These are phyloP conservation scores for Globodera ellingtonae DNA, from an alignment of 1,140 invertebrate species.

Conservation along the genomic window DNA sequence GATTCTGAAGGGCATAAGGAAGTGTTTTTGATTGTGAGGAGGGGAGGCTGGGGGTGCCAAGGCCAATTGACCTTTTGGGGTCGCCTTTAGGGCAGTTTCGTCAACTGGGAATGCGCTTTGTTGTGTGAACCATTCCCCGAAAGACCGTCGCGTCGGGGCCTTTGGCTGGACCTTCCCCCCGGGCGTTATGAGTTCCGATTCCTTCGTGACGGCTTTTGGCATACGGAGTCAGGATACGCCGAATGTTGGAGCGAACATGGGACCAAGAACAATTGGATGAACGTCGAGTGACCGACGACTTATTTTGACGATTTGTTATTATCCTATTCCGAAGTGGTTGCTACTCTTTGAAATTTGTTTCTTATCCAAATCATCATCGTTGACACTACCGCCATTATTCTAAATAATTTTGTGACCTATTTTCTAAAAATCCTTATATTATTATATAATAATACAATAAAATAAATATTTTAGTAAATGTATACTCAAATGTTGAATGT, in stretches of 20 bases:
- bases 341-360: no score
- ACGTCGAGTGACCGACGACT: conserved; percentile 33
- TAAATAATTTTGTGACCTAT: no score
- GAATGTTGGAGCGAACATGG: conserved; percentile 49
- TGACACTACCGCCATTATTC: no score
- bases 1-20: conserved; percentile 34
- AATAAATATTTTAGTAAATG: no score
- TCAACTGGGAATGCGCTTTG: conserved; percentile 60
- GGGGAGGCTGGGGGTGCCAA: not conserved
- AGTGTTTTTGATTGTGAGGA: conserved; percentile 45
- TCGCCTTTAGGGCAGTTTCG: conserved; percentile 52
- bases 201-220: conserved; percentile 53
- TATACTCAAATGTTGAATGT: no score
- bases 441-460: no score
- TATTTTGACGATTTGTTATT: not conserved
- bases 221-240: conserved; percentile 43
- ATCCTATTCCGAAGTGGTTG: no score
- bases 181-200: conserved; percentile 56
- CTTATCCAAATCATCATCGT: no score
- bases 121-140: conserved; percentile 41
- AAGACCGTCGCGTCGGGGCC: conserved; percentile 36
- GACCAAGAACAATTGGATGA: conserved; percentile 47
- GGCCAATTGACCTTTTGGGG: conserved; percentile 6
- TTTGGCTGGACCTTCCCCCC: conserved; percentile 51
- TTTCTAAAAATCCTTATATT: no score